Evolutionary conservation across 2,888 invertebrate species (phyloP).

Genomic region (Lepidochrysops patricia): DNA sequence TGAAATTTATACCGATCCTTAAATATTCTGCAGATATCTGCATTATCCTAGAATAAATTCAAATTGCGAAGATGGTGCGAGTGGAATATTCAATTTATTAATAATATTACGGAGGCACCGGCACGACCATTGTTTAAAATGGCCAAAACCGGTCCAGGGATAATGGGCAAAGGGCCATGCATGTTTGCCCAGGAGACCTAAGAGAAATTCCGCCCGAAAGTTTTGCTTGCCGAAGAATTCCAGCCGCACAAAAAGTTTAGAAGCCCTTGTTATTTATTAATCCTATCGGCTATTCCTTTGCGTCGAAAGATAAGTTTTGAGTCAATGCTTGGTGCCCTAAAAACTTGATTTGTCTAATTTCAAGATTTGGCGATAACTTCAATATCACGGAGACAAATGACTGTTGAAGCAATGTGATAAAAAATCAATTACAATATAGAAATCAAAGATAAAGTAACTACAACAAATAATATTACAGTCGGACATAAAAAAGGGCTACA

Average conservation of each 20-base stretch:
- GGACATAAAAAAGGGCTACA: slow-evolving; percentile 27
- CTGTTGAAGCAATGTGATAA: not conserved
- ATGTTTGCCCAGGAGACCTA: slow-evolving; percentile 34
- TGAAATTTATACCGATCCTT: not conserved
- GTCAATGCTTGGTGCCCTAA: no score
- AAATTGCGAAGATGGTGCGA: slow-evolving; percentile 3
- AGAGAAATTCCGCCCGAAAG: slow-evolving; percentile 40
- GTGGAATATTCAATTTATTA: slow-evolving; percentile 44
- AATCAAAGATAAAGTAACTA: not conserved
- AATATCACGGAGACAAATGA: no score
- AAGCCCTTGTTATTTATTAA: slow-evolving; percentile 28
- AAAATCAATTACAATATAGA: not conserved
- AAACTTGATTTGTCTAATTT: no score
- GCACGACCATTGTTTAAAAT: slow-evolving; percentile 61
- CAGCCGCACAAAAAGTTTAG: slow-evolving; percentile 30
- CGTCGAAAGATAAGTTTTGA: not conserved
- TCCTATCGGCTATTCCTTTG: not conserved
- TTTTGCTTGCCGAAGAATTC: slow-evolving; percentile 31
- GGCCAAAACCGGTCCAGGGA: slow-evolving; percentile 61
- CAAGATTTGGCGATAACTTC: no score
- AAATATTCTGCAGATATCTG: not conserved
- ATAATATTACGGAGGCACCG: slow-evolving; percentile 38
- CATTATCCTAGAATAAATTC: not conserved
- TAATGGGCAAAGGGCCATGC: slow-evolving; percentile 52
- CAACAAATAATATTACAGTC: slow-evolving; percentile 22